Evolutionary conservation across 2,888 invertebrate species (phyloP).

Genomic region (Papilio gigon): DNA sequence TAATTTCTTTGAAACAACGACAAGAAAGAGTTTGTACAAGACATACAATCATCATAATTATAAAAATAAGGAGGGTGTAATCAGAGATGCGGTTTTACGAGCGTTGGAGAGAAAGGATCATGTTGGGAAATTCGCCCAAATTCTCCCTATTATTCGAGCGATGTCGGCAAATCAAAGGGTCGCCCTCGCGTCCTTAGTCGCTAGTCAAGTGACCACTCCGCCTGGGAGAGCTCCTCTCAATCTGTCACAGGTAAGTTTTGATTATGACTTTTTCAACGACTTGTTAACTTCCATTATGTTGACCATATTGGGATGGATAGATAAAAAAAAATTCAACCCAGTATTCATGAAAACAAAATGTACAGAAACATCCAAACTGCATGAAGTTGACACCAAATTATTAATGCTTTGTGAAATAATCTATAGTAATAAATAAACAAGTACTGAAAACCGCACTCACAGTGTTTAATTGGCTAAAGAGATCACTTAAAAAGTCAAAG

Average conservation of each 20-base stretch:
- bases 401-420: no score
- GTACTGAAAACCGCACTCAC: no score
- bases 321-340: no score
- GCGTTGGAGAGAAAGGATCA: constrained; percentile 83
- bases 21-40: constrained; percentile 57
- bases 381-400: no score
- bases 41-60: constrained; percentile 63
- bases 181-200: constrained; percentile 84
- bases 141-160: constrained; percentile 84
- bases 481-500: no score
- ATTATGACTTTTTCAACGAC: neutral
- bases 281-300: neutral
- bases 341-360: no score
- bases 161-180: constrained; percentile 84
- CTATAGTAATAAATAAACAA: no score
- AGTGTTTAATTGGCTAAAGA: no score
- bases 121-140: constrained; percentile 83
- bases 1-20: constrained; percentile 54
- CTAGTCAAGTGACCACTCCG: constrained; percentile 83
- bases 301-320: no score
- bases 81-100: constrained; percentile 80
- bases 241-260: constrained; percentile 79
- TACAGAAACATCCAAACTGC: no score
- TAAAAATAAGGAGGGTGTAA: constrained; percentile 72
- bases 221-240: constrained; percentile 78